A percentile compares a stretch with the other conserved stretches of the same genome.
These are phyloP conservation scores for Coccyzus lansbergi DNA, from an alignment of 2,797 vertebrate species.

Conservation along the genomic window DNA sequence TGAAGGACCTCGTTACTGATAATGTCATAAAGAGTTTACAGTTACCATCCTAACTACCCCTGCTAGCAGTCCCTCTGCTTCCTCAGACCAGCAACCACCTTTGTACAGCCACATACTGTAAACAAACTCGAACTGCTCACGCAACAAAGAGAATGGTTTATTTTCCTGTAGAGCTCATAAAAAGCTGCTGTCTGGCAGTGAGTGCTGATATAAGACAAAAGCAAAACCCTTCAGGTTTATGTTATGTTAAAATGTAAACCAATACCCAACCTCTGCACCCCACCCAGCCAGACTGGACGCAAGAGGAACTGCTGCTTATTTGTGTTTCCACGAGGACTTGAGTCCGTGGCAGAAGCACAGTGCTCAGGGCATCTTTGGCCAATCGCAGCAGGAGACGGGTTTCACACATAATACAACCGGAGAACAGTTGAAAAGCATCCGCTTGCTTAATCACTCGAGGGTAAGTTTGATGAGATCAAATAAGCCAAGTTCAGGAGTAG, in stretches of 20 bases:
- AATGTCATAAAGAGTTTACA: not conserved
- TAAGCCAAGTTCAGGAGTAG: conserved; percentile 29
- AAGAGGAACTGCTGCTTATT: not conserved
- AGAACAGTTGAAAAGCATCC: conserved; percentile 2
- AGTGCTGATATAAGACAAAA: not conserved
- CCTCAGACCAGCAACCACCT: not conserved
- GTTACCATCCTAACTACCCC: not conserved
- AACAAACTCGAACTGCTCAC: not conserved
- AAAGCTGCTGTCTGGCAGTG: not conserved
- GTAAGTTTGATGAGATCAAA: conserved; percentile 39
- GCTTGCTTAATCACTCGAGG: conserved; percentile 34
- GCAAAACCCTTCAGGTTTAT: not conserved
- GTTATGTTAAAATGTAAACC: not conserved
- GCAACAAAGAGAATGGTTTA: not conserved
- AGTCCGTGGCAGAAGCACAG: not conserved
- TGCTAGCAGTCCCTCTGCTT: not conserved
- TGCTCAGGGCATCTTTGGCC: not conserved
- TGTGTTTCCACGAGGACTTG: conserved; percentile 2
- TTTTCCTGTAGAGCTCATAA: not conserved
- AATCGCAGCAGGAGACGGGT: not conserved
- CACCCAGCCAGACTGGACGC: not conserved
- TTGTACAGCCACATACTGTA: not conserved
- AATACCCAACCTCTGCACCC: not conserved
- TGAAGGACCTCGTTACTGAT: not conserved
- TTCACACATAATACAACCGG: conserved; percentile 18